Evolutionary conservation across 2,113 vertebrate genomes (phyloP), one percentile per base, ranked within the genome.

Genomic region (Lasiurus cinereus): DNA sequence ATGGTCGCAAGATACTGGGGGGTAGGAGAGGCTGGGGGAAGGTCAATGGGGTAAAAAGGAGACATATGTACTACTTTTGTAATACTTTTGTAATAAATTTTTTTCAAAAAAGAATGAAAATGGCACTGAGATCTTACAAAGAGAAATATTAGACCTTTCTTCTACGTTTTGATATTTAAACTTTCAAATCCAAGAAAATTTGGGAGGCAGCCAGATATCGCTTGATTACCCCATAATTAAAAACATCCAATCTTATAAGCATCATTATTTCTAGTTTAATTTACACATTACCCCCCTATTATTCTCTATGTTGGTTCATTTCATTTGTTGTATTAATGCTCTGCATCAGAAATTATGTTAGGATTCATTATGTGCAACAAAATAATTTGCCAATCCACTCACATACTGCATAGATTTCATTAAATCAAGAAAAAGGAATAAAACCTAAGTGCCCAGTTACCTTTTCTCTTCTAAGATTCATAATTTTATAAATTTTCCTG

Each of bases 251-350:
- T 97, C 85, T 98, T 96, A 93, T 46, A 87, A 97, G 89, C 85
- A 91, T 93, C 88, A 96, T 97, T 97, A 95, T 95, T 97, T 97
- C 86, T 87, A 95, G 70, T 50, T 97, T 97, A 97, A 97, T 97
- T 97, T 95, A 95, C 87, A 88, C 84, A 90, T 94, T 97, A 84
- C 39, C 39, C 39, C 94, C 48, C 94, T 97, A 95, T 92, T 97
- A 88, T 91, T 97, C 36, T 95, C 76, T 69, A 89, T 90, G 87
- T 96, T 91, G 96, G 93, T 96, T 97, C 94, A 97, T 97, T 98
- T 96, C 90, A 92, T 96, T 97, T 97, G 66, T 90, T 97, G 89
- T 96, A 97, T 96, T 98, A 97, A 97, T 0, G 12, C 33, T 93
- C 39, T 93, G 85, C 94, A 96, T 48, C 84, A 96, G 95, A 96